Evolutionary conservation across 2,113 vertebrate species (phyloP).

Genomic region (Lepidothrix coronata): DNA sequence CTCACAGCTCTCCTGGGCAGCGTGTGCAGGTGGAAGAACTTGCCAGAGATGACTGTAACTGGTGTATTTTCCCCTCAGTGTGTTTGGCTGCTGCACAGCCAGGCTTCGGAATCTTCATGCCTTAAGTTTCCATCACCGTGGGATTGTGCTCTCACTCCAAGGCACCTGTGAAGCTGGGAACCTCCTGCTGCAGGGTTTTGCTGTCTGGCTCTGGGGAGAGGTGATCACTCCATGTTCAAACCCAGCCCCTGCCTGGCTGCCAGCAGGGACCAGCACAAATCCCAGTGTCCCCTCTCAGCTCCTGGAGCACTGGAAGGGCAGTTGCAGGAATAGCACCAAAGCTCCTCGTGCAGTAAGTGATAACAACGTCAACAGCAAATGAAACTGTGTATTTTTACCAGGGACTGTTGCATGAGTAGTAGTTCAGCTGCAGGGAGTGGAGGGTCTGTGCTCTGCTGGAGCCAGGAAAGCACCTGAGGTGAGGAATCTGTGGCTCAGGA

Average conservation of each 20-base stretch:
- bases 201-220: background rate
- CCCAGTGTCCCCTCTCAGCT: background rate
- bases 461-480: background rate
- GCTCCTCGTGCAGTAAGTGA: background rate
- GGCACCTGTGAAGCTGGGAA: background rate
- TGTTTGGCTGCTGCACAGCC: background rate
- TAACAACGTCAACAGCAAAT: background rate
- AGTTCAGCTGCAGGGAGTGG: background rate
- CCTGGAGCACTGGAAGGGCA: background rate
- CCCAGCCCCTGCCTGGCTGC: background rate
- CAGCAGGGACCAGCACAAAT: background rate
- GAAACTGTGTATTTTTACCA: fast-evolving
- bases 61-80: fast-evolving
- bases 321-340: background rate
- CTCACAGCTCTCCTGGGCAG: background rate
- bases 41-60: background rate
- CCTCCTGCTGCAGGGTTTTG: background rate
- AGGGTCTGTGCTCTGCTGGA: background rate
- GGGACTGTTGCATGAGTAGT: background rate
- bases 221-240: background rate
- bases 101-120: background rate
- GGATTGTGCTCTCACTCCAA: background rate
- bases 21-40: background rate
- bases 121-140: fast-evolving
- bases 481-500: background rate